Evolutionary conservation across 2,888 invertebrate species (phyloP), one percentile per base, ranked within the genome.

Genomic region (Dicranocentrus wangi): DNA sequence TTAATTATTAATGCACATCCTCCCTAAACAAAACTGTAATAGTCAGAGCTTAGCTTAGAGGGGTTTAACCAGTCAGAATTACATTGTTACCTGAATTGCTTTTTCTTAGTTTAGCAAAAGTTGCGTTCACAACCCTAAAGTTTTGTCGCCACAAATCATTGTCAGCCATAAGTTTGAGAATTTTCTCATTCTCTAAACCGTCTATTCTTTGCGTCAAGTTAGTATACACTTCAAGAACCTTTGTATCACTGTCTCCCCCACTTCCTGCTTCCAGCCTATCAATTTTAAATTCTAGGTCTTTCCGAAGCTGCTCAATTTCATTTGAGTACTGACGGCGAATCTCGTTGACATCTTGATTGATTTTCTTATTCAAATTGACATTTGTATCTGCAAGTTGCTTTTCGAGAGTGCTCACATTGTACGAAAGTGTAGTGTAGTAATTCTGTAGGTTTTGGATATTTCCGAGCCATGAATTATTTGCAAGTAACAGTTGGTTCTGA

Each of bases 71-170:
- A 17, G 23, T 78, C 5, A 78, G 19, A 19, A 78, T 47, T 1
- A 78, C 78, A 17, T 63, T 70, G 53, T 71, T 78, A n/a, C 65
- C 32, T 13, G n/a, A n/a, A 15, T 43, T 21, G 25, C 78, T 78
- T 43, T 78, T 78, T 43, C 51, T 78, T 3, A 78, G 42, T 25
- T 78, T 78, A n/a, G 78, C 51, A 65, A 78, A 78, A 13, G 78
- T 78, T 0, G 47, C 19, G 55, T 78, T 78, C 3, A 78, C 71
- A 63, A 78, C 47, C 19, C 28, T 53, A 19, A 78, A 78, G 17
- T 78, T 78, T 28, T 70, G 71, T 28, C 78, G 53, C 78, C 78
- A 78, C 32, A 78, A 78, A 47, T 55, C 65, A 32, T 78, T 78
- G 42, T 78, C 78, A 21, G 19, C 65, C 0, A 78, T 43, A 7